These are phyloP conservation scores for Coregonus ussuriensis DNA, from an alignment of 2,797 vertebrate species.

Conservation along the genomic window DNA sequence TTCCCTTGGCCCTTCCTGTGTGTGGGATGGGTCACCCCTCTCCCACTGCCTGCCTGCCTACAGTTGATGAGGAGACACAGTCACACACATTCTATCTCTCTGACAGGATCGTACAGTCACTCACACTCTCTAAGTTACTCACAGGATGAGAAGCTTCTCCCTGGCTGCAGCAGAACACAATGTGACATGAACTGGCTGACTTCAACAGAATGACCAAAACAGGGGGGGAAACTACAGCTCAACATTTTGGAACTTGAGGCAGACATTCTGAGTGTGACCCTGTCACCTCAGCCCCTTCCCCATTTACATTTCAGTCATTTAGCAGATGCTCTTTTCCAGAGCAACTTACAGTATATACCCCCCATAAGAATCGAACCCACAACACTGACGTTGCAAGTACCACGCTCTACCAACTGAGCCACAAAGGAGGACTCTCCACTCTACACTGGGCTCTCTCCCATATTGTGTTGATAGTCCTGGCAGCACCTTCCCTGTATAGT, in stretches of 20 bases:
- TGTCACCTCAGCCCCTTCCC: background rate
- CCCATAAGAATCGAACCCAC: no score
- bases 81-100: no score
- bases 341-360: no score
- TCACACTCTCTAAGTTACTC: background rate
- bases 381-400: no score
- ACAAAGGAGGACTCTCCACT: background rate
- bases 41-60: conserved; percentile 33
- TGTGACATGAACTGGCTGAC: background rate
- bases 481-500: conserved; percentile 38
- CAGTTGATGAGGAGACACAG: conserved; percentile 8
- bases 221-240: conserved; percentile 4
- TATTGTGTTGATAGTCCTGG: conserved; percentile 43
- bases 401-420: no score
- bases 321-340: no score
- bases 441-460: conserved; percentile 1
- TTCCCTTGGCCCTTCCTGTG: conserved; percentile 40
- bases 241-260: conserved; percentile 9
- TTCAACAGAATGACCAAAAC: background rate
- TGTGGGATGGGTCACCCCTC: conserved; percentile 68
- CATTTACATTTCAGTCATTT: no score
- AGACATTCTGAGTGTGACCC: conserved; percentile 13
- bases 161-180: background rate
- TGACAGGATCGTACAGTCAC: conserved; percentile 29
- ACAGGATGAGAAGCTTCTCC: background rate